These are phyloP conservation scores for Heterodera schachtii DNA, from an alignment of 1,140 invertebrate genomes.

Conservation along the genomic window DNA sequence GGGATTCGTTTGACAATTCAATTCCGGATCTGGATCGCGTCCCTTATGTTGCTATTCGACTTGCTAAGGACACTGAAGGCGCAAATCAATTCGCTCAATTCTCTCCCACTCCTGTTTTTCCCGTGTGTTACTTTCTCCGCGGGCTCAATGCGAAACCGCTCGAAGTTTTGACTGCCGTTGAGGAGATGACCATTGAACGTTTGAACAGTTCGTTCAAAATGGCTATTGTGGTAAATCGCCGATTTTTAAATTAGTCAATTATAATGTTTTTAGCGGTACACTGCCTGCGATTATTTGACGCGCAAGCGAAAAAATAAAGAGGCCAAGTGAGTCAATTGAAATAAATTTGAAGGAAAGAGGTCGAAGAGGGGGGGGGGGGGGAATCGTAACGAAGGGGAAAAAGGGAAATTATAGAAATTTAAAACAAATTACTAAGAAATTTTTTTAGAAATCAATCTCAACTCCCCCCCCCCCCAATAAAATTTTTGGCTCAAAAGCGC, in stretches of 20 bases:
- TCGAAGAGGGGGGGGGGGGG: too few species aligned
- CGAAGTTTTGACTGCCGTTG: conserved; percentile 38
- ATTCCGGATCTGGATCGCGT: conserved; percentile 28
- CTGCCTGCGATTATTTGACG: neutral
- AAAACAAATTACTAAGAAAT: too few species aligned
- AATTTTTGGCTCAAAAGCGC: too few species aligned
- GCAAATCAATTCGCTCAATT: conserved; percentile 44
- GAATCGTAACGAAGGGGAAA: too few species aligned
- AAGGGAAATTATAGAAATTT: too few species aligned
- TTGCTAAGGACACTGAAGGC: conserved; percentile 37
- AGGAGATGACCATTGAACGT: conserved; percentile 31
- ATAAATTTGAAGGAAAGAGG: too few species aligned
- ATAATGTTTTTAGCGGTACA: conserved; percentile 41
- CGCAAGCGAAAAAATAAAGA: neutral
- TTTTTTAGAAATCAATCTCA: too few species aligned
- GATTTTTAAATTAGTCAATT: conserved; percentile 19
- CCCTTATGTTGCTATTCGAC: conserved; percentile 36
- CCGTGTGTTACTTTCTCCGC: conserved; percentile 40
- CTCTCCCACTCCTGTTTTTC: conserved; percentile 42
- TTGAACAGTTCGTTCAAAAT: conserved; percentile 27
- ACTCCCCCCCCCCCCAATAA: too few species aligned
- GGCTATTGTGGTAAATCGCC: neutral
- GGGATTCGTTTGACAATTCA: conserved; percentile 23
- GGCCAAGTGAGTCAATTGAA: too few species aligned
- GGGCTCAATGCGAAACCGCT: conserved; percentile 44